A percentile compares a stretch with the other conserved stretches of the same genome.
These are phyloP conservation scores for Halocynthia roretzi DNA, from an alignment of 23 tunicate genomes.

Conservation along the genomic window DNA sequence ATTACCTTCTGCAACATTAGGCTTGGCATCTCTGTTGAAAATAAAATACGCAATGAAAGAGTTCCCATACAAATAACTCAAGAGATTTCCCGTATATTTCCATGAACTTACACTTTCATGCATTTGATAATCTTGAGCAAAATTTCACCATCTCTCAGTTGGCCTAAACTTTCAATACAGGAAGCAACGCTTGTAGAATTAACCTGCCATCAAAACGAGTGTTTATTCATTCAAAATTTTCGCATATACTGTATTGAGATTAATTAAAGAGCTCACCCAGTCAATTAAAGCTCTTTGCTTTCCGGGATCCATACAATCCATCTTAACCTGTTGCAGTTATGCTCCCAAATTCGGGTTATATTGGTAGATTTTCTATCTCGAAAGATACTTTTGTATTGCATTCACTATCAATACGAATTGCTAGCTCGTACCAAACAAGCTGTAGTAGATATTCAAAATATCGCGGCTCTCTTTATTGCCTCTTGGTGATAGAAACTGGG, in stretches of 20 bases:
- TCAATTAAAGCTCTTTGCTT: not conserved
- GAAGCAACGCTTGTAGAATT: not conserved
- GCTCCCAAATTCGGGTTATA: no score
- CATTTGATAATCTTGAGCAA: slow-evolving; percentile 2
- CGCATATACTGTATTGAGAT: no score
- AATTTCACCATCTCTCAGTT: not conserved
- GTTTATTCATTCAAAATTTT: no score
- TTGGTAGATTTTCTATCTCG: no score
- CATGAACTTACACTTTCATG: not conserved
- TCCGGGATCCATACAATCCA: slow-evolving; percentile 1
- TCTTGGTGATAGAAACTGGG: no score
- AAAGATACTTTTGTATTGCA: no score
- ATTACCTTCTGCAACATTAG: not conserved
- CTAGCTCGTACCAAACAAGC: no score
- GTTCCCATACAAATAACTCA: not conserved
- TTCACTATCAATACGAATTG: no score
- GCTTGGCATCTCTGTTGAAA: not conserved
- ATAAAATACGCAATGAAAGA: not conserved
- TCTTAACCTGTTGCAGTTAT: no score
- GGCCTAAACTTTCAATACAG: not conserved
- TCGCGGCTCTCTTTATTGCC: no score
- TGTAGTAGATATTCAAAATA: no score
- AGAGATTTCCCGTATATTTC: not conserved
- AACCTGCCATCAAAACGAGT: not conserved
- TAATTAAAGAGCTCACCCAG: not conserved